Percentiles rank a stretch among this genome's conserved stretches.
Conservation (phyloP, 2,797 vertebrate species). For the Pseudochirops cupreus region DNA sequence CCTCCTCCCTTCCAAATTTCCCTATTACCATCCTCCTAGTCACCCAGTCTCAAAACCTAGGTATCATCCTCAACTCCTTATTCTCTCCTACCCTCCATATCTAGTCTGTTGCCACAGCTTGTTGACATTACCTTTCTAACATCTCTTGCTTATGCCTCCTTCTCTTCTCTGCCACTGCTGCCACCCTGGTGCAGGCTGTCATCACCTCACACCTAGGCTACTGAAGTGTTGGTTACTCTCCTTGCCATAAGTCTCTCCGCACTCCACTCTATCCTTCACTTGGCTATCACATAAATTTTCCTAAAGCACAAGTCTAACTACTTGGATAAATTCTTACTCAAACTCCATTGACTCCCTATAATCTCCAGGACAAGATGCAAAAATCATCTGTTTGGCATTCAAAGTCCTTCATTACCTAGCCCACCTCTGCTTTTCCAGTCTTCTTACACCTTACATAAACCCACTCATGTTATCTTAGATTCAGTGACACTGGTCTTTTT, state of each 20-base stretch:
- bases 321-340: not conserved
- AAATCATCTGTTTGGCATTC: not conserved
- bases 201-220: not conserved
- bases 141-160: not conserved
- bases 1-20: not conserved
- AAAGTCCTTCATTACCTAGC: not conserved
- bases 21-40: constrained; percentile 53
- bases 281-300: not conserved
- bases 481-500: not conserved
- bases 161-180: not conserved
- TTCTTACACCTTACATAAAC: not conserved
- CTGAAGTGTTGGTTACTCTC: not conserved
- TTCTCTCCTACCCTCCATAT: not conserved
- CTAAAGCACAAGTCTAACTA: not conserved
- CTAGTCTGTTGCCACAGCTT: not conserved
- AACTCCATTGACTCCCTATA: not conserved
- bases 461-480: not conserved
- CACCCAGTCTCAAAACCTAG: constrained; percentile 31
- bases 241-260: not conserved
- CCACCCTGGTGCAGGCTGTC: not conserved
- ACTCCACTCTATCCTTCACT: not conserved
- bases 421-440: not conserved
- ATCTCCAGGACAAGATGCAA: not conserved
- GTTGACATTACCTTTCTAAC: not conserved
- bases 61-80: not conserved